Evolutionary conservation across 2,113 vertebrate genomes (phyloP).

Genomic region (Stercorarius parasiticus): DNA sequence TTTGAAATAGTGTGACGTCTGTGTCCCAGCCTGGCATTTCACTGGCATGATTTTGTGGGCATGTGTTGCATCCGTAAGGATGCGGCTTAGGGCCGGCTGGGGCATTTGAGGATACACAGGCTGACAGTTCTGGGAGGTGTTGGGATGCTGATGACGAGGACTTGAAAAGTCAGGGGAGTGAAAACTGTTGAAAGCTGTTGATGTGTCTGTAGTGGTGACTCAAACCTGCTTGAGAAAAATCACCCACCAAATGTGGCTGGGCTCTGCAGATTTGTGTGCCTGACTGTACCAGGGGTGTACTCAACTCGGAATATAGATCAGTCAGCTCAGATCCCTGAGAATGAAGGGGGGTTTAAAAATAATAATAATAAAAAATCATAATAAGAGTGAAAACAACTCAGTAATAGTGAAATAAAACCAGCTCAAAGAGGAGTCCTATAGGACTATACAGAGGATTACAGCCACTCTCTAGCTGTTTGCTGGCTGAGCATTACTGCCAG

Average conservation of each 20-base stretch:
- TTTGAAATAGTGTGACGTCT: not conserved
- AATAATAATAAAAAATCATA: not conserved
- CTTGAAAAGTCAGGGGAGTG: not conserved
- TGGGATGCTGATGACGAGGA: not conserved
- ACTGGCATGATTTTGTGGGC: not conserved
- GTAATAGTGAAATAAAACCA: not conserved
- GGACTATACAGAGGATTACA: not conserved
- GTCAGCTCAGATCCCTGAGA: not conserved
- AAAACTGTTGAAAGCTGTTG: not conserved
- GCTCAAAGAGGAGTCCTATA: not conserved
- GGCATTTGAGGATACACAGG: not conserved
- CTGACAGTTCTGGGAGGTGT: not conserved
- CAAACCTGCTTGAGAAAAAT: not conserved
- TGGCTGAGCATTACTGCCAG: not conserved
- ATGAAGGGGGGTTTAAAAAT: not conserved
- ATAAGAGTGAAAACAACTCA: not conserved
- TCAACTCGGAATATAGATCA: not conserved
- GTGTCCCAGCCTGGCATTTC: not conserved
- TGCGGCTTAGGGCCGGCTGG: rapidly evolving
- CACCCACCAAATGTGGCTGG: not conserved
- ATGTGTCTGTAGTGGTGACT: not conserved
- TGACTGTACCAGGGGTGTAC: not conserved
- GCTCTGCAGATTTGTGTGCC: not conserved
- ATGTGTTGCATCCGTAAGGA: not conserved
- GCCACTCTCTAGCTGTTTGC: not conserved